These are phyloP conservation scores for Spongilla lacustris DNA, from an alignment of 37 sponge, comb jelly and placozoan genomes.

Conservation along the genomic window DNA sequence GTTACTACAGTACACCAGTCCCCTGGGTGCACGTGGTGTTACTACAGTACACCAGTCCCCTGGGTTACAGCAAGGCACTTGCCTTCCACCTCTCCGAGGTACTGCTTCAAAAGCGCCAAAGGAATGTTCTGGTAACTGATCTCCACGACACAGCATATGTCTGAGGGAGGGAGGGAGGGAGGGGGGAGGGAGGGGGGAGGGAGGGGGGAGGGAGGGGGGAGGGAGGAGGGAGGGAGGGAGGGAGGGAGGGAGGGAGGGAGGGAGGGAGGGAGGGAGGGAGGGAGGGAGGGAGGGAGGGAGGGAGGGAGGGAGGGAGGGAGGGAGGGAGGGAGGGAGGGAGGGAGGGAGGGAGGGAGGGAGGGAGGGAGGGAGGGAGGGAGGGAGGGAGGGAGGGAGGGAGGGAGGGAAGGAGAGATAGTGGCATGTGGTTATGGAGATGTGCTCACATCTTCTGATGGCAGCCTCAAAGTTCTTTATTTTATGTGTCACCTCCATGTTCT, in stretches of 20 bases:
- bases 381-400: not conserved
- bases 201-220: too few species aligned
- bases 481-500: slow-evolving; percentile 11
- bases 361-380: not conserved
- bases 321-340: not conserved
- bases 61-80: slow-evolving; percentile 6
- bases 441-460: slow-evolving; percentile 52
- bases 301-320: not conserved
- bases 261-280: not conserved
- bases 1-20: too few species aligned
- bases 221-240: not conserved
- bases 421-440: not conserved
- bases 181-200: not conserved
- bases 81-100: slow-evolving; percentile 39
- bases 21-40: too few species aligned
- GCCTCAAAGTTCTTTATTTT: slow-evolving; percentile 21
- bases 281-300: not conserved
- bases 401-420: not conserved
- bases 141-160: slow-evolving; percentile 56
- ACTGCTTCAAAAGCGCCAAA: slow-evolving; percentile 27
- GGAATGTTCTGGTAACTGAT: slow-evolving; percentile 61
- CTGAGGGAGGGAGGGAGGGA: slow-evolving; percentile 6
- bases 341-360: not conserved
- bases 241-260: not conserved
- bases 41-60: too few species aligned